Evolutionary conservation across 2,113 vertebrate genomes (phyloP).

Genomic region (Muntiacus reevesi): DNA sequence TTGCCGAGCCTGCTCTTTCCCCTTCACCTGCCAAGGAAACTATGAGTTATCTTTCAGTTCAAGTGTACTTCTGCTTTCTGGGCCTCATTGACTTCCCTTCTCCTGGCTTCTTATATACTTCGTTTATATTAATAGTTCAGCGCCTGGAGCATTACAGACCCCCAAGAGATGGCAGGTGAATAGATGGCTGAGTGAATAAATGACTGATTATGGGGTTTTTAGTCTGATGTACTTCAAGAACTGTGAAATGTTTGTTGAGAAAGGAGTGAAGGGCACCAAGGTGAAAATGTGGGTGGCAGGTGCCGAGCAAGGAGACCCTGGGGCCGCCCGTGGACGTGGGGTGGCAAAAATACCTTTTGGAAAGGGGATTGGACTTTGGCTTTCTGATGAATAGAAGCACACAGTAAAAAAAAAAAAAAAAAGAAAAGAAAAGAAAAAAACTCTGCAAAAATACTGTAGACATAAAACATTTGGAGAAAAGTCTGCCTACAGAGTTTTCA

Average conservation of each 20-base stretch:
- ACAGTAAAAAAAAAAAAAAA: not conserved
- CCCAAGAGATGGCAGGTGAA: not conserved
- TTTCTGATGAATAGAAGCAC: conserved; percentile 12
- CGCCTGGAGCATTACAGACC: not conserved
- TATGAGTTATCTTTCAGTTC: not conserved
- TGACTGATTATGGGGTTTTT: not conserved
- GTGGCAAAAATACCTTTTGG: not conserved
- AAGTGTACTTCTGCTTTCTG: not conserved
- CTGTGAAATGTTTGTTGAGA: not conserved
- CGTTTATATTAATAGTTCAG: not conserved
- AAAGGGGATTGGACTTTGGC: not conserved
- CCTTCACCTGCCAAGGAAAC: not conserved
- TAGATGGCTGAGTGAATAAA: not conserved
- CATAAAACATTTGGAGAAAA: not conserved
- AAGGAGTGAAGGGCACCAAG: not conserved
- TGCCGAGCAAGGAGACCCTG: not conserved
- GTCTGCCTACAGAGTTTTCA: not conserved
- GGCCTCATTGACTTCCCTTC: not conserved
- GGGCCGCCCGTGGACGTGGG: not conserved
- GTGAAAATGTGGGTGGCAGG: not conserved
- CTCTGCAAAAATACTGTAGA: not conserved
- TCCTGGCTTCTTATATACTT: not conserved
- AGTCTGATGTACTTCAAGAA: not conserved
- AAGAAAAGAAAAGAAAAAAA: not conserved
- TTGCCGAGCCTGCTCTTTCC: not conserved